Conservation (phyloP, 2,113 vertebrate species). For the Geococcyx californianus region DNA sequence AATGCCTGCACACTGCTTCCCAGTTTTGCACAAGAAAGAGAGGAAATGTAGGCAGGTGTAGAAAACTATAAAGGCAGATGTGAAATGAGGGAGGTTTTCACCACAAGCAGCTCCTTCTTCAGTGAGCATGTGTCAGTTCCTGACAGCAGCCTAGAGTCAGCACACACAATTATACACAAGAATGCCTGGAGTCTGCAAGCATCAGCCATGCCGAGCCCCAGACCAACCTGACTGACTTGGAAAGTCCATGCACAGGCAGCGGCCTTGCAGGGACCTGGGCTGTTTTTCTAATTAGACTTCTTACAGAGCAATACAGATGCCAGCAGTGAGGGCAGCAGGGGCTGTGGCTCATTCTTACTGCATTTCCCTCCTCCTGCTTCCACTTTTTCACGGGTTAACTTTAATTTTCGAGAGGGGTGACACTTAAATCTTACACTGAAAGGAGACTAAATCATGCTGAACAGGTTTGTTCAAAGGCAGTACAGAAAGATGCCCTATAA, state of each 20-base stretch:
- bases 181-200: background rate
- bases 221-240: background rate
- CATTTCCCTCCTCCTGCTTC: background rate
- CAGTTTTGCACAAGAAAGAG: background rate
- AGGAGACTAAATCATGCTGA: background rate
- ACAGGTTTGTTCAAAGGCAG: background rate
- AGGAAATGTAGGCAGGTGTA: background rate
- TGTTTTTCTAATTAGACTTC: background rate
- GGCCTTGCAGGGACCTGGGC: background rate
- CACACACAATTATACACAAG: rapidly evolving
- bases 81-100: background rate
- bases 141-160: background rate
- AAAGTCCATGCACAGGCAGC: background rate
- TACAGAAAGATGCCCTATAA: background rate
- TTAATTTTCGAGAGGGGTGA: background rate
- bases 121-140: background rate
- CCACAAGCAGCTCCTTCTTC: background rate
- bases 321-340: rapidly evolving
- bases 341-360: background rate
- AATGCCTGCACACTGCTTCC: background rate
- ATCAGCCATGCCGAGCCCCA: background rate
- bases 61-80: background rate
- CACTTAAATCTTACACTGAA: background rate
- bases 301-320: background rate
- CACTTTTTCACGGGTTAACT: background rate